Evolutionary conservation across 2,113 vertebrate species (phyloP).

Genomic region (Epinephelus fuscoguttatus): DNA sequence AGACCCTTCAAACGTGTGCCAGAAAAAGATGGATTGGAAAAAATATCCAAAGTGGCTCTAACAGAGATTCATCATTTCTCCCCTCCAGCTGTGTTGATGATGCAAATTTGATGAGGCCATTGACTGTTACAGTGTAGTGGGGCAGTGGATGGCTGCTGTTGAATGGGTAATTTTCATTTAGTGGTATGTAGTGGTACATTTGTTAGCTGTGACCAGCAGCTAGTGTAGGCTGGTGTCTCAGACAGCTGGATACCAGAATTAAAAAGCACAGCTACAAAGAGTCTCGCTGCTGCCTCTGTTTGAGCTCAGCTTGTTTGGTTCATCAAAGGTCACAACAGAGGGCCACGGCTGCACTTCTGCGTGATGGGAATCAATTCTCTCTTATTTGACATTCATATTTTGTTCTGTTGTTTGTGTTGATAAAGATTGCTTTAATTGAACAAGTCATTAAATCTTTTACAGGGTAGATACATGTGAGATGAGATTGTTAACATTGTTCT

Average conservation of each 20-base stretch:
- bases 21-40: conserved; percentile 78
- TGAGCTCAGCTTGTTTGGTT: conserved; percentile 9
- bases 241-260: conserved; percentile 14
- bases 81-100: conserved; percentile 80
- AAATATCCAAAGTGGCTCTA: conserved; percentile 77
- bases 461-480: background rate
- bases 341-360: background rate
- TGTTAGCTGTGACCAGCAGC: conserved; percentile 47
- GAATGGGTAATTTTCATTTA: conserved; percentile 63
- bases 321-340: conserved; percentile 1
- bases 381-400: background rate
- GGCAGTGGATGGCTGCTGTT: conserved; percentile 53
- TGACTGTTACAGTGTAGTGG: conserved; percentile 53
- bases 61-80: conserved; percentile 77
- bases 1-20: conserved; percentile 79
- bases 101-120: conserved; percentile 75
- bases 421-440: background rate
- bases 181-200: conserved; percentile 36
- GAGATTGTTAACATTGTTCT: background rate
- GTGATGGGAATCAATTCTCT: background rate
- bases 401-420: background rate
- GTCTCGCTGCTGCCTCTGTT: conserved; percentile 4
- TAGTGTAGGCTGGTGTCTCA: conserved; percentile 25
- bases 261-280: conserved; percentile 1
- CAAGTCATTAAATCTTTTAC: background rate